These are phyloP conservation scores for Stenichneumon culpator DNA, from an alignment of 2,888 invertebrate species.

Conservation along the genomic window DNA sequence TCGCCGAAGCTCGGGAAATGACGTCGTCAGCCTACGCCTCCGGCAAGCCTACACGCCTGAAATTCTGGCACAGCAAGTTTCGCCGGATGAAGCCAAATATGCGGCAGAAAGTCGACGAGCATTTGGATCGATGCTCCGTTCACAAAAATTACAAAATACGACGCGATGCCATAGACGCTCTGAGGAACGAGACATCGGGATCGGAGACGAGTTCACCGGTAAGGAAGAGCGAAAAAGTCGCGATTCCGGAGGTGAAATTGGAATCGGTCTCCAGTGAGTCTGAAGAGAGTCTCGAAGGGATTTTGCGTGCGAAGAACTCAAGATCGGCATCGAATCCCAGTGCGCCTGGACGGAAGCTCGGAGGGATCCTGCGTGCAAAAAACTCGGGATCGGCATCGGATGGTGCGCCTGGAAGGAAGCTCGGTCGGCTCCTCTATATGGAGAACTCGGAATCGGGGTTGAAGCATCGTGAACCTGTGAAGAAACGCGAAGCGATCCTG, in stretches of 20 bases:
- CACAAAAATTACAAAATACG: not conserved
- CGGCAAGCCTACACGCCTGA: not conserved
- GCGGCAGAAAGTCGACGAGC: not conserved
- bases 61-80: not conserved
- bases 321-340: not conserved
- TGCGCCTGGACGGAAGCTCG: not conserved
- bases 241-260: too few species aligned
- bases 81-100: not conserved
- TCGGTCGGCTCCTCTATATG: too few species aligned
- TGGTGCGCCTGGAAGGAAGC: too few species aligned
- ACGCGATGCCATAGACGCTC: not conserved
- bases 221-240: not conserved
- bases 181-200: not conserved
- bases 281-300: not conserved
- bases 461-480: not conserved
- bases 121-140: not conserved
- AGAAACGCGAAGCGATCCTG: too few species aligned
- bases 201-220: not conserved
- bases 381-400: too few species aligned
- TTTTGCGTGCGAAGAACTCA: not conserved
- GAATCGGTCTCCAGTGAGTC: too few species aligned
- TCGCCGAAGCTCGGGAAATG: not conserved
- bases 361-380: too few species aligned
- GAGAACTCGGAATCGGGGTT: not conserved
- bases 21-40: not conserved